Evolutionary conservation across 2,797 vertebrate genomes (phyloP).

Genomic region (Thalassophryne amazonica): DNA sequence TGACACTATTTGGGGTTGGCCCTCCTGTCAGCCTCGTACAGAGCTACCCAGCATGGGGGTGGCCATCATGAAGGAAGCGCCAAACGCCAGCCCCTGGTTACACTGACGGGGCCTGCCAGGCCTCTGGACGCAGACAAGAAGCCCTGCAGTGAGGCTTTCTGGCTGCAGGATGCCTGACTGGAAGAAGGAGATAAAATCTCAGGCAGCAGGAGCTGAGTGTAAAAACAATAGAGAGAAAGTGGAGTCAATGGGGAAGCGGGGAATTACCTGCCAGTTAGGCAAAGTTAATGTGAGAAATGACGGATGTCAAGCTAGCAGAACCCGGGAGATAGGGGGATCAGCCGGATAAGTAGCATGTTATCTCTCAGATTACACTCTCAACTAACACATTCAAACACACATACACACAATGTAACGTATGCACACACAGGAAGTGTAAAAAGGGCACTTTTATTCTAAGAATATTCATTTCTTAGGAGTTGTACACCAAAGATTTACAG

Average conservation of each 20-base stretch:
- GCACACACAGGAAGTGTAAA: slow-evolving; percentile 2
- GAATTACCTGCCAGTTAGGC: slow-evolving; percentile 89
- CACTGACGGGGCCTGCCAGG: slow-evolving; percentile 60
- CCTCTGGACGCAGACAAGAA: slow-evolving; percentile 58
- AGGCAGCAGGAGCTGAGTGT: slow-evolving; percentile 53
- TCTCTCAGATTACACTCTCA: slow-evolving; percentile 83
- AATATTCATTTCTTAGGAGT: too few species aligned
- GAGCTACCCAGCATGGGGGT: slow-evolving; percentile 67
- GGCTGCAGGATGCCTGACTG: slow-evolving; percentile 47
- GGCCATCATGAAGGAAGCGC: slow-evolving; percentile 57
- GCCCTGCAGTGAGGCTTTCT: slow-evolving; percentile 47
- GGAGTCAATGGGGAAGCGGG: slow-evolving; percentile 49
- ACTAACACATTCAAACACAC: slow-evolving; percentile 74
- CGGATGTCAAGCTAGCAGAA: slow-evolving; percentile 80
- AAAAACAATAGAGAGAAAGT: slow-evolving; percentile 65
- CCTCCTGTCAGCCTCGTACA: slow-evolving; percentile 70
- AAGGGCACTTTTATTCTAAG: too few species aligned
- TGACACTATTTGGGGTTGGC: slow-evolving; percentile 64
- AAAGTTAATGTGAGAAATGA: slow-evolving; percentile 81
- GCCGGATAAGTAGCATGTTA: slow-evolving; percentile 85
- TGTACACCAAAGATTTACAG: too few species aligned
- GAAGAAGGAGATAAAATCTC: slow-evolving; percentile 49
- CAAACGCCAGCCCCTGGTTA: slow-evolving; percentile 62
- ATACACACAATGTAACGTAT: slow-evolving; percentile 41
- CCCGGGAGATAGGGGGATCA: slow-evolving; percentile 74